Evolutionary conservation across 2,888 invertebrate genomes (phyloP), one percentile per base, ranked within the genome.

Genomic region (Leptinotarsa rubiginosa): DNA sequence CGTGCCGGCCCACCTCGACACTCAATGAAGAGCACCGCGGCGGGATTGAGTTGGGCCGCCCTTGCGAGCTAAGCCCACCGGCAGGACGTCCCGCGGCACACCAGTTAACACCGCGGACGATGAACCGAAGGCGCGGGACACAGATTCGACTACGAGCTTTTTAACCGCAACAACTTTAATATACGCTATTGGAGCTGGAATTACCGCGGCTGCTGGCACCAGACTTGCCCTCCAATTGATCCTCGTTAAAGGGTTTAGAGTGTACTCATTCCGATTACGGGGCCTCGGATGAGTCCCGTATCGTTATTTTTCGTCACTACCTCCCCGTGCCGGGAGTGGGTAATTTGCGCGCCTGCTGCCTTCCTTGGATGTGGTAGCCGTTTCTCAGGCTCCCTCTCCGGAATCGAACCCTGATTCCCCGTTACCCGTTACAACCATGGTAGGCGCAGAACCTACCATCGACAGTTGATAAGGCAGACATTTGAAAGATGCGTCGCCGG

Each of bases 321-420:
- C 69, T 68, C 49, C 69, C 69, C 54, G 65, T 69, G 69, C 68
- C 50, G 52, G 89, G 89, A 91, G 87, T 90, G 90, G 91, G 90
- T 91, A 91, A 91, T 91, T 91, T 91, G 89, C 91, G 91, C 91
- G 91, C 91, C 91, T 91, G 91, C 92, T 92, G 92, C 91, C 91
- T 91, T 92, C 92, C 91, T 73, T 69, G 65, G 69, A 69, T 67
- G 72, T 76, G 77, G 75, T 74, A 76, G 74, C 75, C 77, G 77
- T 77, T 77, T 76, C 75, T 77, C 76, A 74, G 72, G 72, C 74
- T 76, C 70, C 74, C 76, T 74, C 72, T 76, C 74, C 76, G 73
- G 70, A 54, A 68, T 62, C 62, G 52, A 92, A 92, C 92, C 92
- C 92, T 92, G 89, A 92, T 92, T 92, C 92, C 90, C 92, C 91